phyloP scores from a whole-genome alignment of 2,797 vertebrate species.

The Lophotriccus pileatus region DNA sequence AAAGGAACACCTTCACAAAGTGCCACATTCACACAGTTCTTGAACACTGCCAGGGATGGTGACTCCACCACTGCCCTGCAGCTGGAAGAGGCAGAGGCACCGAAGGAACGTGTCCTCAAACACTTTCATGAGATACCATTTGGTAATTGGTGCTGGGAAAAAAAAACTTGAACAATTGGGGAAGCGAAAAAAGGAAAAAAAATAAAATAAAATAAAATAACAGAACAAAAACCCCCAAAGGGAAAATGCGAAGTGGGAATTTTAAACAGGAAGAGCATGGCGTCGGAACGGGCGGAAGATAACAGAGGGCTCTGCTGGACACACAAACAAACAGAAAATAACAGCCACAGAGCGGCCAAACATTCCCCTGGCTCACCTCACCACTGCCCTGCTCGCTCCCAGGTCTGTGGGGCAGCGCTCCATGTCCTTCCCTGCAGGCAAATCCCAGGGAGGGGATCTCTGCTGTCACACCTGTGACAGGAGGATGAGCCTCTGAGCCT shows the following conservation, averaged over 20 bases:
- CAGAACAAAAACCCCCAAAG: conserved; percentile 51
- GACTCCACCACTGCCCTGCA: not conserved
- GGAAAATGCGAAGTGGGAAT: conserved; percentile 79
- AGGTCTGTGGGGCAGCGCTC: conserved; percentile 59
- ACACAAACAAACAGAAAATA: conserved; percentile 85
- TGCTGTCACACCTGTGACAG: not conserved
- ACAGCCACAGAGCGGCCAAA: conserved; percentile 66
- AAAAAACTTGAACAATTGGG: conserved; percentile 41
- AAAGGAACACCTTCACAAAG: conserved; percentile 46
- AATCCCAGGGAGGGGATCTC: not conserved
- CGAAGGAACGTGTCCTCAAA: not conserved
- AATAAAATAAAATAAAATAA: not conserved
- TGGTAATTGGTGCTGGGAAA: not conserved
- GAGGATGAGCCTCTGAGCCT: conserved; percentile 7
- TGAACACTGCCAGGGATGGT: not conserved
- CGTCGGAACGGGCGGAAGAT: conserved; percentile 91
- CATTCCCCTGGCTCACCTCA: conserved; percentile 75
- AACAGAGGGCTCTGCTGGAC: conserved; percentile 82
- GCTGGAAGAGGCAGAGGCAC: not conserved
- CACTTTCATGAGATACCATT: conserved; percentile 74
- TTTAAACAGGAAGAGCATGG: conserved; percentile 98
- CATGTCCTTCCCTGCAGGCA: conserved; percentile 48
- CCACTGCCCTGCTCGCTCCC: conserved; percentile 73
- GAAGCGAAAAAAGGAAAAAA: conserved; percentile 46
- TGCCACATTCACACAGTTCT: not conserved